phyloP scores from a whole-genome alignment of 2,113 vertebrate species.

The Ailurus styani region DNA sequence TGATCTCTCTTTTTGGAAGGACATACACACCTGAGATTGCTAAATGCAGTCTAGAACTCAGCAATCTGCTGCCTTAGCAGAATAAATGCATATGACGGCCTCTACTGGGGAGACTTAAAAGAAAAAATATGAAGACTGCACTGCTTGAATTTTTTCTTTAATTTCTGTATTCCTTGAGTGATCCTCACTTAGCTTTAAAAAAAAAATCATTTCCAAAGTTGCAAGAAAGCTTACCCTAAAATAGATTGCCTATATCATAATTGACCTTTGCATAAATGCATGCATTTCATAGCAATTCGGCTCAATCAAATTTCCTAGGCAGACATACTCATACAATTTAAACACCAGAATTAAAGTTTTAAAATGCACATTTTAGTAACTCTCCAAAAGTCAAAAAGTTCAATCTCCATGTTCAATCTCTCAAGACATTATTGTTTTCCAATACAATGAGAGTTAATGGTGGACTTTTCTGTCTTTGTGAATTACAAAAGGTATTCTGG shows the following conservation, averaged over 20 bases:
- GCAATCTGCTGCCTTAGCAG: neutral
- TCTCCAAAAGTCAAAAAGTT: slow-evolving; percentile 51
- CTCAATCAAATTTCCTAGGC: slow-evolving; percentile 29
- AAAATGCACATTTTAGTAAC: slow-evolving; percentile 38
- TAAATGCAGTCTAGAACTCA: neutral
- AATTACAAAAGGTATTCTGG: slow-evolving; percentile 43
- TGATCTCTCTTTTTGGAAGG: neutral
- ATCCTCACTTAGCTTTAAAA: slow-evolving; percentile 37
- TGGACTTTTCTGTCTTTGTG: slow-evolving; percentile 25
- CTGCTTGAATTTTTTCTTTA: slow-evolving; percentile 7
- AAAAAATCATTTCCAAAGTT: slow-evolving; percentile 61
- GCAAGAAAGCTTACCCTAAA: slow-evolving; percentile 60
- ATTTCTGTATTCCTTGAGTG: slow-evolving; percentile 61
- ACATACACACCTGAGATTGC: neutral
- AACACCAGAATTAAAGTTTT: slow-evolving; percentile 56
- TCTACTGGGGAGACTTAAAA: slow-evolving; percentile 52
- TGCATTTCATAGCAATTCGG: slow-evolving; percentile 52
- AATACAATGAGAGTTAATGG: slow-evolving; percentile 51
- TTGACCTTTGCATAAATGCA: slow-evolving; percentile 67
- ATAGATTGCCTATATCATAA: slow-evolving; percentile 46
- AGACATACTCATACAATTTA: slow-evolving; percentile 25
- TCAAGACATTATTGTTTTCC: slow-evolving; percentile 44
- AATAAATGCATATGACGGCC: slow-evolving; percentile 20
- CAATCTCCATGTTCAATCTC: slow-evolving; percentile 33
- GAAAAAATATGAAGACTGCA: neutral